Evolutionary conservation across 2,888 invertebrate species (phyloP).

Genomic region (Agrotis clavis): DNA sequence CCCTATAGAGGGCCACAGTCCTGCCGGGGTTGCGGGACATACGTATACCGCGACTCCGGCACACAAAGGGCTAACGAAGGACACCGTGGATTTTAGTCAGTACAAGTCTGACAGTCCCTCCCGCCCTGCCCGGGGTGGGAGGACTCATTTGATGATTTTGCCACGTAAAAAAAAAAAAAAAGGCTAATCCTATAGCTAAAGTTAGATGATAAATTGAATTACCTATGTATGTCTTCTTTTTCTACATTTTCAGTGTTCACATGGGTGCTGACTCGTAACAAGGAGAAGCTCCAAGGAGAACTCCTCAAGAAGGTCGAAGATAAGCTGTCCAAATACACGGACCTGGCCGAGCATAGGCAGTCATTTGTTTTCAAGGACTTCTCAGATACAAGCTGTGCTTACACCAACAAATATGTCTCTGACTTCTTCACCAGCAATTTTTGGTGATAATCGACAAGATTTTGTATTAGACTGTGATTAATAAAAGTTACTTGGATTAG

Average conservation of each 20-base stretch:
- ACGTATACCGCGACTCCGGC: too few relatives aligned
- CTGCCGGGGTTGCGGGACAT: too few relatives aligned
- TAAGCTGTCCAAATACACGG: slow-evolving; percentile 81
- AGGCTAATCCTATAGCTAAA: too few relatives aligned
- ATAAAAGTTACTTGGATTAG: slow-evolving; percentile 24
- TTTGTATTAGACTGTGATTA: slow-evolving; percentile 50
- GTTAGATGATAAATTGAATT: too few relatives aligned
- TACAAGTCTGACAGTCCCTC: too few relatives aligned
- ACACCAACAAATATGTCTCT: slow-evolving; percentile 75
- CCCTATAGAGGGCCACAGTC: too few relatives aligned
- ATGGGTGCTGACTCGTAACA: slow-evolving; percentile 83
- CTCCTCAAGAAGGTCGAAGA: slow-evolving; percentile 80
- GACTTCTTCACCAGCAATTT: slow-evolving; percentile 85
- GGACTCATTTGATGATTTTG: too few relatives aligned
- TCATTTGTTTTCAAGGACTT: slow-evolving; percentile 85
- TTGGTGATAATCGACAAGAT: slow-evolving; percentile 72
- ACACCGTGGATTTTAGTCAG: too few relatives aligned
- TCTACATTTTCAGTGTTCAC: slow-evolving; percentile 80
- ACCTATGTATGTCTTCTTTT: not conserved
- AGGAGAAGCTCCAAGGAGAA: slow-evolving; percentile 80
- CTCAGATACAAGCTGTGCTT: slow-evolving; percentile 77
- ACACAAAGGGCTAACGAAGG: too few relatives aligned
- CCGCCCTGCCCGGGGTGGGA: too few relatives aligned
- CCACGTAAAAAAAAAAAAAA: too few relatives aligned
- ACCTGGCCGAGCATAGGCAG: slow-evolving; percentile 79